Conservation (phyloP, 2,797 vertebrate species). For the Margarornis squamiger region DNA sequence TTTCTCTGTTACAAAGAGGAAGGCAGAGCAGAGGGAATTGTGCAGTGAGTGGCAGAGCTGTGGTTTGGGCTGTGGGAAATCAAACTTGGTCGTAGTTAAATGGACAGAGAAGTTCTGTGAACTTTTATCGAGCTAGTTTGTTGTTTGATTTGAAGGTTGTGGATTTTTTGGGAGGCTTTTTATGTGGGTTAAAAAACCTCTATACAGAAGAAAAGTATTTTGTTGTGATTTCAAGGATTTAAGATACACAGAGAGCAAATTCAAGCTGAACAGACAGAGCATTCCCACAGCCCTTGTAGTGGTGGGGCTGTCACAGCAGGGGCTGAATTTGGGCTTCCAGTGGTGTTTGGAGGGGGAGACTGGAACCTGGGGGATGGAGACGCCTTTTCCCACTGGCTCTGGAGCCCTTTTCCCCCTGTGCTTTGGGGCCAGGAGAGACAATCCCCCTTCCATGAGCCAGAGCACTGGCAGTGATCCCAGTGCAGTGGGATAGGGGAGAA, state of each 20-base stretch:
- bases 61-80: background rate
- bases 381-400: background rate
- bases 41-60: background rate
- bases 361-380: background rate
- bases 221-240: background rate
- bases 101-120: background rate
- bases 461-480: background rate
- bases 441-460: background rate
- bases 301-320: background rate
- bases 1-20: background rate
- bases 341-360: background rate
- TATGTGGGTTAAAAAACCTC: background rate
- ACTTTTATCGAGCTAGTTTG: background rate
- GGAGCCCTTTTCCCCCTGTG: background rate
- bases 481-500: background rate
- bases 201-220: background rate
- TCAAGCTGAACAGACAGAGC: accelerated
- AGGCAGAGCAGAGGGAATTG: background rate
- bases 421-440: background rate
- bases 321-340: background rate
- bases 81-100: background rate
- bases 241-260: accelerated
- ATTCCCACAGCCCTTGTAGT: background rate
- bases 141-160: background rate
- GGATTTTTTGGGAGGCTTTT: background rate